These are phyloP conservation scores for Oryzias melastigma DNA, from an alignment of 2,113 vertebrate species.

Conservation along the genomic window DNA sequence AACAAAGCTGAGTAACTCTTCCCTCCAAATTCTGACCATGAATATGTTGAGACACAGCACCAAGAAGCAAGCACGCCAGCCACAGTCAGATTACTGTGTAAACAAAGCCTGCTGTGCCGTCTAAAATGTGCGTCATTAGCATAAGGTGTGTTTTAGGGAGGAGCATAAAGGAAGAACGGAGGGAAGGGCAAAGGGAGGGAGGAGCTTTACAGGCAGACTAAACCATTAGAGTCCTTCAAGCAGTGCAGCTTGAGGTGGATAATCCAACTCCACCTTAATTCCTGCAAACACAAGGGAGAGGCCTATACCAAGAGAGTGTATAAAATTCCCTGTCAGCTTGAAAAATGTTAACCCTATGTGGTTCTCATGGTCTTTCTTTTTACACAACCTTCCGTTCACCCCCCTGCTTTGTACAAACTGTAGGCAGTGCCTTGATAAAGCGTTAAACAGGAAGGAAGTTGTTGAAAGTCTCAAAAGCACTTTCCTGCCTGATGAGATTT, in stretches of 20 bases:
- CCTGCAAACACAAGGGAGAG: slow-evolving; percentile 45
- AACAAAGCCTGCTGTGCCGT: slow-evolving; percentile 76
- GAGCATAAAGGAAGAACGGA: slow-evolving; percentile 52
- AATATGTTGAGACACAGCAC: slow-evolving; percentile 40
- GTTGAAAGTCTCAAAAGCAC: slow-evolving; percentile 53
- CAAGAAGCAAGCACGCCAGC: slow-evolving; percentile 58
- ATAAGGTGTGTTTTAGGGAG: slow-evolving; percentile 82
- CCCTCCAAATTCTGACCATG: slow-evolving; percentile 47
- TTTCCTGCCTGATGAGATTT: slow-evolving; percentile 55
- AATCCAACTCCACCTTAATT: slow-evolving; percentile 58
- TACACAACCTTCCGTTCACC: slow-evolving; percentile 13
- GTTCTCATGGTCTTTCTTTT: slow-evolving; percentile 17
- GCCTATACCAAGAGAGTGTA: slow-evolving; percentile 43
- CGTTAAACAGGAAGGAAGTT: slow-evolving; percentile 75
- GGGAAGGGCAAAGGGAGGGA: slow-evolving; percentile 38
- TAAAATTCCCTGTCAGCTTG: slow-evolving; percentile 25
- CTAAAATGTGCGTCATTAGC: slow-evolving; percentile 72
- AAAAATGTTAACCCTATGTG: slow-evolving; percentile 17
- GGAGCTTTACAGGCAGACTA: slow-evolving; percentile 67
- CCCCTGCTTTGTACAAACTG: slow-evolving; percentile 7
- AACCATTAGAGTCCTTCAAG: slow-evolving; percentile 73
- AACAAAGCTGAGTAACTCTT: slow-evolving; percentile 35
- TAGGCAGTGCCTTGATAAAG: slow-evolving; percentile 18
- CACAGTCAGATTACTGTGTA: slow-evolving; percentile 70
- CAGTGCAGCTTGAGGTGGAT: slow-evolving; percentile 57